Conservation (phyloP, 2,797 vertebrate species). For the Sebastes baramenuke region DNA sequence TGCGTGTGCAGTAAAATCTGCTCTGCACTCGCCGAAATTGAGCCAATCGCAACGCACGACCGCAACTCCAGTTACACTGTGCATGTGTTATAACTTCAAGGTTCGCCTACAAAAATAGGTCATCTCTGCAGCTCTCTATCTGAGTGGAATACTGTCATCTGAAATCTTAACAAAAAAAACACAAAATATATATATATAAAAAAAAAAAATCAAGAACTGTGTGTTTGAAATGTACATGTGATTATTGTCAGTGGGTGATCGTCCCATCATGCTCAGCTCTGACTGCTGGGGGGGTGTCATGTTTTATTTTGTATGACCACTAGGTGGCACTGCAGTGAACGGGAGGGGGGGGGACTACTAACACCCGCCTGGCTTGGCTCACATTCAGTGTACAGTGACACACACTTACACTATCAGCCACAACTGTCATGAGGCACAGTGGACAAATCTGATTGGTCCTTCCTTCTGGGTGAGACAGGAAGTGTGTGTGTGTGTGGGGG, state of each 20-base stretch:
- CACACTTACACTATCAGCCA: not conserved
- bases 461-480: constrained; percentile 19
- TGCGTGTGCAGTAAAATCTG: no score
- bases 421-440: constrained; percentile 51
- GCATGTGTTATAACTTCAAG: no score
- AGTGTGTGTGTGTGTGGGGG: not conserved
- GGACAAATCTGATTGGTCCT: constrained; percentile 60
- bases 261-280: constrained; percentile 6
- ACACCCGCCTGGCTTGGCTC: not conserved
- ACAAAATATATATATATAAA: not conserved
- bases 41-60: no score
- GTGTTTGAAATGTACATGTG: not conserved
- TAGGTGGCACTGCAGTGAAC: constrained; percentile 50
- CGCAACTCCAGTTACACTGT: no score
- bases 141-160: not conserved
- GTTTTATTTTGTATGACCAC: constrained; percentile 17
- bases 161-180: constrained; percentile 6
- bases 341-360: constrained; percentile 1
- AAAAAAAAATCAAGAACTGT: constrained; percentile 1
- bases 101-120: no score
- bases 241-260: not conserved
- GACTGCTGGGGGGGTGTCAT: not conserved
- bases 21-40: no score
- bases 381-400: not conserved
- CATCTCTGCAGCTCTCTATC: not conserved